Evolutionary conservation across 2,888 invertebrate genomes (phyloP).

Genomic region (Exephanes ischioxanthus): DNA sequence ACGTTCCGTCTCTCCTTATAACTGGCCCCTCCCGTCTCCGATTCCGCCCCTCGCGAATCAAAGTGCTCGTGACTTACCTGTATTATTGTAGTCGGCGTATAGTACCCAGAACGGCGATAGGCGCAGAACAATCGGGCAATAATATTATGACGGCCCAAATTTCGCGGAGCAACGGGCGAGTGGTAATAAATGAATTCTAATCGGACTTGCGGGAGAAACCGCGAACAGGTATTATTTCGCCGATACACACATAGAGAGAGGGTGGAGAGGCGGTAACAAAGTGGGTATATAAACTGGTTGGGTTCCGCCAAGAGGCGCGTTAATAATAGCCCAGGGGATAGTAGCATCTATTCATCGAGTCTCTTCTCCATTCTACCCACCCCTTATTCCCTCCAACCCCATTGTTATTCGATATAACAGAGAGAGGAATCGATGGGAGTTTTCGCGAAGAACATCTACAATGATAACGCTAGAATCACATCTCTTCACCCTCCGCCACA

Average conservation of each 20-base stretch:
- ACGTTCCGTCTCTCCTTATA: constrained; percentile 35
- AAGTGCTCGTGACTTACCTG: not conserved
- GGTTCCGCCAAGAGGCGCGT: constrained; percentile 35
- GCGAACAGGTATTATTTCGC: constrained; percentile 44
- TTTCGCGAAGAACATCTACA: constrained; percentile 18
- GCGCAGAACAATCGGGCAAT: constrained; percentile 44
- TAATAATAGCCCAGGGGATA: constrained; percentile 47
- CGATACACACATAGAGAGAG: constrained; percentile 17
- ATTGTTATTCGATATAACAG: constrained; percentile 55
- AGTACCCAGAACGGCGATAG: constrained; percentile 2
- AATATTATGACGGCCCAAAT: constrained; percentile 51
- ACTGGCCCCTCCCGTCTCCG: not conserved
- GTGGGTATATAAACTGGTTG: constrained; percentile 21
- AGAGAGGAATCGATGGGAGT: constrained; percentile 44
- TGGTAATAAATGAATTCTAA: constrained; percentile 45
- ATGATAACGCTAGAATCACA: constrained; percentile 37
- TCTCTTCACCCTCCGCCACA: not conserved
- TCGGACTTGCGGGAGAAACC: constrained; percentile 4
- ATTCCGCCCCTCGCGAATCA: not conserved
- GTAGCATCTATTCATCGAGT: constrained; percentile 31
- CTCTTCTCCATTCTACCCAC: not conserved
- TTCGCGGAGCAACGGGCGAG: not conserved
- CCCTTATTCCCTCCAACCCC: not conserved
- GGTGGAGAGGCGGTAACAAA: constrained; percentile 19
- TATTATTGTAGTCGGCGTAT: constrained; percentile 11